Percentiles rank a stretch among this genome's conserved stretches.
These are phyloP conservation scores for Ciconia stormi DNA, from an alignment of 2,113 vertebrate species.

Conservation along the genomic window DNA sequence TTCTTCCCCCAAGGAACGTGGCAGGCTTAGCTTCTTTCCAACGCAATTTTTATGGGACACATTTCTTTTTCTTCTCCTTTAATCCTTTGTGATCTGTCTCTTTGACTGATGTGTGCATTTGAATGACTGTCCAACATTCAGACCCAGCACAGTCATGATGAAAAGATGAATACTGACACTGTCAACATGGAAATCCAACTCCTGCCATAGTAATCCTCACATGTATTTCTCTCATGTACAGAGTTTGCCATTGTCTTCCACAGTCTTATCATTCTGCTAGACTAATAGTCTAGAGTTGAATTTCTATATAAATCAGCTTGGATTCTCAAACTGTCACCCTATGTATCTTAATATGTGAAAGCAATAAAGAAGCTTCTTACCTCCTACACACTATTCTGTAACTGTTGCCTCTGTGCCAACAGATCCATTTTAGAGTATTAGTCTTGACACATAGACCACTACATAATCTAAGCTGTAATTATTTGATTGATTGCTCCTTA, in stretches of 20 bases:
- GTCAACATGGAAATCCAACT: background rate
- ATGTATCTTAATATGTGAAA: background rate
- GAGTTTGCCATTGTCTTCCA: background rate
- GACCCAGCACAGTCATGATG: background rate
- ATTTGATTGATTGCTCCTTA: background rate
- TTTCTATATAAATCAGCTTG: background rate
- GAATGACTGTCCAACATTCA: background rate
- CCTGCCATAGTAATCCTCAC: background rate
- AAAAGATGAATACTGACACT: background rate
- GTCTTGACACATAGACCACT: background rate
- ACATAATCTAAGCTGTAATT: background rate
- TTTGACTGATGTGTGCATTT: background rate
- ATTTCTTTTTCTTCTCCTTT: background rate
- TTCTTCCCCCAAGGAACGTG: background rate
- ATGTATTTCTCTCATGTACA: background rate
- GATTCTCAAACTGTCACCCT: background rate
- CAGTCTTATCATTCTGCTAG: background rate
- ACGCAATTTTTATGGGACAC: background rate
- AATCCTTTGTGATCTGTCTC: background rate
- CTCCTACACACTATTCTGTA: background rate
- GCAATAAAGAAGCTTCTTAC: background rate
- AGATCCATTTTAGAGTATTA: conserved; percentile 17
- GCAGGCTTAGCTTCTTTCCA: background rate
- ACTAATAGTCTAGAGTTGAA: background rate
- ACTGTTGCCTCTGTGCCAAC: background rate